Evolutionary conservation across 1,140 invertebrate genomes (phyloP).

Genomic region (Marisa cornuarietis): DNA sequence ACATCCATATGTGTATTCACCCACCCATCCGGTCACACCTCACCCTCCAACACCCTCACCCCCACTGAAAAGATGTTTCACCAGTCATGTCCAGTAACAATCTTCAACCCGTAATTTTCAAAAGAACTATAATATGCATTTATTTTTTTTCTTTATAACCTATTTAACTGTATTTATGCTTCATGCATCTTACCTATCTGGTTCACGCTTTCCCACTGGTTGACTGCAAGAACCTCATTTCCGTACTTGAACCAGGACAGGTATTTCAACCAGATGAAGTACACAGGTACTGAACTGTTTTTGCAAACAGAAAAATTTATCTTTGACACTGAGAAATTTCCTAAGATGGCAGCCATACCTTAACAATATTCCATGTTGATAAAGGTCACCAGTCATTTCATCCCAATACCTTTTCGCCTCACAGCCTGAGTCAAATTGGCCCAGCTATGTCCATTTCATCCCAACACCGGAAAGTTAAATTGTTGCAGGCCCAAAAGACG

Average conservation of each 20-base stretch:
- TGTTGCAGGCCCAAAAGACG: too few species aligned
- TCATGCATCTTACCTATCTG: constrained; percentile 50
- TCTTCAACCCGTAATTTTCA: neutral
- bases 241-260: constrained; percentile 96
- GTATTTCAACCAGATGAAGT: constrained; percentile 91
- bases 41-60: too few species aligned
- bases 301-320: constrained; percentile 1
- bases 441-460: too few species aligned
- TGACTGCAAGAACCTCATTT: constrained; percentile 91
- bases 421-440: too few species aligned
- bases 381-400: too few species aligned
- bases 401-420: too few species aligned
- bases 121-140: neutral
- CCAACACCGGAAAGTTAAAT: too few species aligned
- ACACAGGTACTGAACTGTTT: constrained; percentile 75
- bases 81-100: neutral
- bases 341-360: too few species aligned
- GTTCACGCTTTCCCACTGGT: constrained; percentile 80
- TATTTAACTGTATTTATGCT: neutral
- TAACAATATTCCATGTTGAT: too few species aligned
- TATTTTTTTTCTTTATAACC: neutral
- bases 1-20: too few species aligned
- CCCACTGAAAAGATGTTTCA: neutral
- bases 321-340: too few species aligned
- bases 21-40: too few species aligned